Evolutionary conservation across 2,797 vertebrate species (phyloP), one percentile per base, ranked within the genome.

Genomic region (Monodelphis domestica): DNA sequence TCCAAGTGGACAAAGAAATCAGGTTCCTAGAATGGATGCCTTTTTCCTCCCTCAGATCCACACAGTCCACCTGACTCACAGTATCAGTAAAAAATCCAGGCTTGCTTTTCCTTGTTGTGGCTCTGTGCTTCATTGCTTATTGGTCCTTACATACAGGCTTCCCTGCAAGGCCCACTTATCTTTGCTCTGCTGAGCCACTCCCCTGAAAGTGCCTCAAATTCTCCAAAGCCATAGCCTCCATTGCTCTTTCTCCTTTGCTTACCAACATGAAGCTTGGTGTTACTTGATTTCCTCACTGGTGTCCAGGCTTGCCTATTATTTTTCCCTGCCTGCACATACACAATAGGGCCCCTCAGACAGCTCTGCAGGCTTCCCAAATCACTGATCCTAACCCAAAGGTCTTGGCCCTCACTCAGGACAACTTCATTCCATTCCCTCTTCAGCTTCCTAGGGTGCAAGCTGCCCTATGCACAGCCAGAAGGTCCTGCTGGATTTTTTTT

Each of bases 261-360:
- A 2, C 45, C 24, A 14, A 2, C 63, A 9, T 2, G 6, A 17
- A 38, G n/a, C 17, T n/a, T n/a, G 3, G 5, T 0, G 15, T 78
- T 63, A 63, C 59, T 38, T 45, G 17, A n/a, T 78, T 78, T 38
- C 63, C 63, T 78, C 2, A 9, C 15, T 38, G 2, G n/a, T 38
- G n/a, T 45, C 63, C 2, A 38, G 63, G 17, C n/a, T 38, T 7
- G 33, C 10, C 6, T 57, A 5, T 53, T 10, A 28, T 57, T 30
- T 56, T 29, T 57, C 28, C 56, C 56, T 11, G 28, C 11, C 56
- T 10, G 28, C 26, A 11, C 3, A 30, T 3, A 12, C 56, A 57
- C 29, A 30, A 57, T 56, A 11, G 28, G 56, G 4, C 56, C 17
- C n/a, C 24, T 45, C 7, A 2, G 63, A 0, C n/a, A 38, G 17